Evolutionary conservation across 2,797 vertebrate species (phyloP).

Genomic region (Neosilurus mollespiculum): DNA sequence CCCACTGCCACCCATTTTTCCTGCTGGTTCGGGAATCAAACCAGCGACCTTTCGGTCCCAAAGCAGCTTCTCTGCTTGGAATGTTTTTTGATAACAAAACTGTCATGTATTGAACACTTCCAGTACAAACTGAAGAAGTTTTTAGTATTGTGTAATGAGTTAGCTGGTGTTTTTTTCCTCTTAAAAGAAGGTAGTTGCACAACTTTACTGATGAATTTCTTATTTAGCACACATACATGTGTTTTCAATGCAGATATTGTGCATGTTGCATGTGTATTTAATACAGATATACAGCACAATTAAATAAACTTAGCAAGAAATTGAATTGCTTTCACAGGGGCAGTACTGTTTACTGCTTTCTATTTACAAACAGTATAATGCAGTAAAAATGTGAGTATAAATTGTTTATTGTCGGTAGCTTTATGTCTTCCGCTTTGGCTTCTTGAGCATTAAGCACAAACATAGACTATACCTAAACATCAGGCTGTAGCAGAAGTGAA

Average conservation of each 20-base stretch:
- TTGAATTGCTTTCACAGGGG: not conserved
- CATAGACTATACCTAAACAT: slow-evolving; percentile 78
- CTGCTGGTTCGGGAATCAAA: too few species aligned
- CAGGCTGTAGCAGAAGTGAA: slow-evolving; percentile 76
- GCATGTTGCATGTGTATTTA: slow-evolving; percentile 8
- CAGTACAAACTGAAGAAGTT: not conserved
- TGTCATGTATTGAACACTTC: not conserved
- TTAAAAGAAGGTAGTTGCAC: not conserved
- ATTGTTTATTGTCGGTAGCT: slow-evolving; percentile 65
- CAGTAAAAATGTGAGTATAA: slow-evolving; percentile 55
- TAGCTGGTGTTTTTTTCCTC: not conserved
- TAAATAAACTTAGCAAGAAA: slow-evolving; percentile 28
- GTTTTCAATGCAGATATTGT: not conserved
- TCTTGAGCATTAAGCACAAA: slow-evolving; percentile 29
- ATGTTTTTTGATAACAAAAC: not conserved
- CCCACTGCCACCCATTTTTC: too few species aligned
- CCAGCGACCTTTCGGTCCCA: too few species aligned
- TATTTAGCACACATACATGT: too few species aligned
- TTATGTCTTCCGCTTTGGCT: slow-evolving; percentile 10
- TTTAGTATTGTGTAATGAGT: not conserved
- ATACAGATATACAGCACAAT: slow-evolving; percentile 1
- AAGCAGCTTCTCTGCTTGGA: not conserved
- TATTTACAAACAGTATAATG: slow-evolving; percentile 65
- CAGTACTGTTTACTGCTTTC: not conserved
- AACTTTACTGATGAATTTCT: not conserved